Percentiles rank a stretch among this genome's conserved stretches.
Conservation (phyloP, 2,888 invertebrate genomes). For the Drepana falcataria region DNA sequence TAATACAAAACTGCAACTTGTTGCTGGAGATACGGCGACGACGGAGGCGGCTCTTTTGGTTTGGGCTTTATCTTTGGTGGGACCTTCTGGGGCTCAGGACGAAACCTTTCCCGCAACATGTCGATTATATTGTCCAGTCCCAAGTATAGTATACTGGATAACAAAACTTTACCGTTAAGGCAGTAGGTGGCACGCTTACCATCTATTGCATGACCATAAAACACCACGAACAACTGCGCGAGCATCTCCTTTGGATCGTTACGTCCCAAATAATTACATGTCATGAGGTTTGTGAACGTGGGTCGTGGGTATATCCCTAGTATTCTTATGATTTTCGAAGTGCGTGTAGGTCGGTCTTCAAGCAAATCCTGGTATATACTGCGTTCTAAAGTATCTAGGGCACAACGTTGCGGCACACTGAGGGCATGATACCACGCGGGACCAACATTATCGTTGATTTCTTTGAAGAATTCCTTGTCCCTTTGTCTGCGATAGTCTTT, state of each 20-base stretch:
- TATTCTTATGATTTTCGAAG: conserved; percentile 34
- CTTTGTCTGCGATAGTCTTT: conserved; percentile 37
- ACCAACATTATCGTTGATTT: conserved; percentile 39
- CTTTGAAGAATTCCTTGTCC: conserved; percentile 27
- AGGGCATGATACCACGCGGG: conserved; percentile 66
- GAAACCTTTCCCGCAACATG: conserved; percentile 45
- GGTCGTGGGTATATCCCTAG: conserved; percentile 56
- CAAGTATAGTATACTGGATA: conserved; percentile 59
- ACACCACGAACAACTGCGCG: conserved; percentile 48
- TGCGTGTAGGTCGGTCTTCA: conserved; percentile 50
- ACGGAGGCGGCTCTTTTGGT: conserved; percentile 24
- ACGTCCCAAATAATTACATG: conserved; percentile 44
- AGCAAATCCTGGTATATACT: conserved; percentile 59
- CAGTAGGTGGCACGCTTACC: conserved; percentile 42
- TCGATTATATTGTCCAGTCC: conserved; percentile 47
- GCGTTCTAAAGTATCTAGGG: conserved; percentile 43
- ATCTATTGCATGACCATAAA: conserved; percentile 48
- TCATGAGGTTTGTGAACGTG: conserved; percentile 43
- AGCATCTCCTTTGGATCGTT: conserved; percentile 60
- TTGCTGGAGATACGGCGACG: conserved; percentile 58
- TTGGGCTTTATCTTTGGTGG: conserved; percentile 28
- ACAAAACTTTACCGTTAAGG: conserved; percentile 52
- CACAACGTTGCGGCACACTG: conserved; percentile 51
- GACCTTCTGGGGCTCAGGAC: conserved; percentile 27
- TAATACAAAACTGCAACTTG: conserved; percentile 44